Evolutionary conservation across 2,113 vertebrate species (phyloP), one percentile per base, ranked within the genome.

Genomic region (Alligator mississippiensis): DNA sequence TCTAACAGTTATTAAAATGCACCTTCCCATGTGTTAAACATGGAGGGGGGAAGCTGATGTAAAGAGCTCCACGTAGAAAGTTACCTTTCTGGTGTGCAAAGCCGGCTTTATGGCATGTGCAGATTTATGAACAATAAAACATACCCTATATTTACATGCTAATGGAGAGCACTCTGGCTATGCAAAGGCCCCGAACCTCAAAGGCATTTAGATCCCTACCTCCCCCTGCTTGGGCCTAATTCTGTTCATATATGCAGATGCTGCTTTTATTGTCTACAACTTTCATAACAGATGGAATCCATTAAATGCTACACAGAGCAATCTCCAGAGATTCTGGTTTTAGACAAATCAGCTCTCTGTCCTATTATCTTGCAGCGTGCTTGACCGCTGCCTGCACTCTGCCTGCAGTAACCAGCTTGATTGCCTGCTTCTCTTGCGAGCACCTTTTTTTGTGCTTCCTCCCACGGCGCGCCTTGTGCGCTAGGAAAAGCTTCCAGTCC

Each of bases 1-100:
- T 81, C 75, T 38, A 24, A 62, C n/a, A 62, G 87, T 72, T 90
- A 79, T 92, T 96, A 88, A 72, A 86, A 89, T 81, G 83, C 87
- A 92, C 61, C n/a, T 55, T 9, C 79, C 74, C 91, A 77, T 62
- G 87, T 74, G 90, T 80, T n/a, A 75, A 28, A 70, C 80, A 76
- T 30, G 84, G 77, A 30, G 59, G 74, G 64, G 87, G 85, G 78
- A 90, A n/a, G 30, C 58, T 79, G 78, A 62, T 92, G 14, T 85
- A 84, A 2, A 78, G 90, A 63, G 79, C 47, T 13, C 18, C 34
- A 58, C 76, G 55, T 1, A 17, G 38, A 70, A 60, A 91, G 76
- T 82, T 70, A 60, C 66, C 76, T 66, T 84, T 82, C 47, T 57
- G 0, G 8, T 79, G 66, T 55, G 76, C 1, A 1, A 85, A 25